Evolutionary conservation across 2,797 vertebrate genomes (phyloP), one percentile per base, ranked within the genome.

Genomic region (Pygocentrus nattereri): DNA sequence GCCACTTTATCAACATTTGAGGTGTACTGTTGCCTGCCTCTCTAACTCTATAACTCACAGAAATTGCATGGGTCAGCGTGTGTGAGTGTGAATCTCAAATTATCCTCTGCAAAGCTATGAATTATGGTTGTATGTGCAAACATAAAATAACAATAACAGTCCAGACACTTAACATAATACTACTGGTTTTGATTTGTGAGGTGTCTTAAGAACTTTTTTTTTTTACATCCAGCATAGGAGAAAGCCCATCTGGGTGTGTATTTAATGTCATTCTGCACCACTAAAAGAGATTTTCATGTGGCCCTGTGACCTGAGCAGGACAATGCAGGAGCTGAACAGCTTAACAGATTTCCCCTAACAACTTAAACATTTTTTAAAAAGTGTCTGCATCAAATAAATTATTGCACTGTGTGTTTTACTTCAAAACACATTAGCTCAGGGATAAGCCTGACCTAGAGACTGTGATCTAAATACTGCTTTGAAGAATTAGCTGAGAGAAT

Each of bases 131-230:
- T 93, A 92, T 94, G 93, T 90, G 90, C 92, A 94, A 93, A 93
- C 91, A 92, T 93, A 93, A 89, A 93, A 94, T 93, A 94, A 93
- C 92, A 93, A 92, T 93, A 94, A 94, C 93, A 94, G 93, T 87
- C 91, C 84, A 74, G 92, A 91, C 79, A 89, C 91, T 92, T 93
- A 93, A 88, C 92, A 92, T 92, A 92, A 92, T 92, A 94, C 91
- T 88, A 90, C 88, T 89, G 89, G 88, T 89, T 91, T 88, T 94
- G 93, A 95, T 95, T 94, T 95, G 93, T 94, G 93, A 93, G 92
- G 92, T 92, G 94, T 93, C 92, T 88, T 88, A 56, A 86, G 89
- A 90, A 91, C 88, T 89, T 94, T 64, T 73, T n/a, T n/a, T 80
- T 95, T 80, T 94, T 94, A 95, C 93, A 91, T 93, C 89, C 90